Conservation (phyloP, 2,888 invertebrate species). For the Neoscelio sp. region DNA sequence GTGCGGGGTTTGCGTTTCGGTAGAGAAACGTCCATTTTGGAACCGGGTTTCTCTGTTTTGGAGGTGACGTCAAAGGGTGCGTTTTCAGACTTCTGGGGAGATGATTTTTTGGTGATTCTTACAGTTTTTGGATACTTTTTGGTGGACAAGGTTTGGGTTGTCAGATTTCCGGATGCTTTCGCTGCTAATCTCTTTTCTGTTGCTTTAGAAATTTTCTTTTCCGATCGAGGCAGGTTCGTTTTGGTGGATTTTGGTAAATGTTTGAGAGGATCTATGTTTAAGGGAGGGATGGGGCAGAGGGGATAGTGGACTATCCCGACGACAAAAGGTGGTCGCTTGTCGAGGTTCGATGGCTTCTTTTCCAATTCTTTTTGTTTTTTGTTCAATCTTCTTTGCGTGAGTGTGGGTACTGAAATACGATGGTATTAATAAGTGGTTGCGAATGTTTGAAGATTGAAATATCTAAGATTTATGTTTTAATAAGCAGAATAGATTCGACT, state of each 20-base stretch:
- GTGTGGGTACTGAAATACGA: too few species aligned
- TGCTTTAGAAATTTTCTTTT: slow-evolving; percentile 75
- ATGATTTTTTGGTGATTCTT: too few species aligned
- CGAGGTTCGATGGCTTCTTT: slow-evolving; percentile 67
- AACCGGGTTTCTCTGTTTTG: too few species aligned
- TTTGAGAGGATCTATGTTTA: slow-evolving; percentile 9
- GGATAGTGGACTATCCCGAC: slow-evolving; percentile 77
- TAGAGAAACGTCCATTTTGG: too few species aligned
- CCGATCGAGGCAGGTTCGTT: background rate
- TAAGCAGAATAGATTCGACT: too few species aligned
- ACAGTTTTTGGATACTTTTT: background rate
- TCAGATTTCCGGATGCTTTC: slow-evolving; percentile 57
- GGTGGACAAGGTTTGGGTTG: background rate
- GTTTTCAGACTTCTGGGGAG: too few species aligned
- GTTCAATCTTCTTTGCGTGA: too few species aligned
- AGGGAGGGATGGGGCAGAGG: slow-evolving; percentile 70
- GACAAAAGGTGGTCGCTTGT: slow-evolving; percentile 76
- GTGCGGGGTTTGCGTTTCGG: too few species aligned
- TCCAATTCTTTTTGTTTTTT: slow-evolving; percentile 20
- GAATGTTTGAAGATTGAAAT: too few species aligned
- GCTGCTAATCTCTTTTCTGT: slow-evolving; percentile 77
- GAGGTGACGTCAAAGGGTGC: too few species aligned
- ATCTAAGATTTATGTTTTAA: too few species aligned
- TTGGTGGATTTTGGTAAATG: background rate
- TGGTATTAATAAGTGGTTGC: too few species aligned